Conservation (phyloP, 1,140 invertebrate species). For the Acyrthosiphon pisum region DNA sequence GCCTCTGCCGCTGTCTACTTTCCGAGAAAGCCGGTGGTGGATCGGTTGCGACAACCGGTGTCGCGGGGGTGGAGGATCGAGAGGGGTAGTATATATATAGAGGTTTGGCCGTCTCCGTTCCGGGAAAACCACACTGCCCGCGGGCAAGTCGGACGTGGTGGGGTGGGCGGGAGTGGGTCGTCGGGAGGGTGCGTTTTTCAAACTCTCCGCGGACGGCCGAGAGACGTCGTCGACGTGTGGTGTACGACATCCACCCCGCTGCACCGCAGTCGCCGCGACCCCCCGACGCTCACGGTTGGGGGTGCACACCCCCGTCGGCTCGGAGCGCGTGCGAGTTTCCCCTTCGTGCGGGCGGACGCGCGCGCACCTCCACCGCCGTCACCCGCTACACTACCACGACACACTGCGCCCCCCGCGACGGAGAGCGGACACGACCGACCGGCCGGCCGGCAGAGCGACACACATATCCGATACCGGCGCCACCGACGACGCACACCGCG, state of each 20-base stretch:
- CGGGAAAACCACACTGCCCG: background rate
- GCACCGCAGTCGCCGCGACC: background rate
- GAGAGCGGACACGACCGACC: background rate
- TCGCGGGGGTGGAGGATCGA: background rate
- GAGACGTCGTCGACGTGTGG: slow-evolving; percentile 1
- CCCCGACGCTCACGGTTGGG: no score
- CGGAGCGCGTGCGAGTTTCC: background rate
- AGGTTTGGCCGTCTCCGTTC: background rate
- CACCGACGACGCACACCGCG: slow-evolving; percentile 22
- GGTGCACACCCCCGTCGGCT: background rate
- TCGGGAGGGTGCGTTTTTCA: background rate
- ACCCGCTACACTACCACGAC: background rate
- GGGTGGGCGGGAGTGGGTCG: no score
- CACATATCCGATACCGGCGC: slow-evolving; percentile 40
- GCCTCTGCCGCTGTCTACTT: background rate
- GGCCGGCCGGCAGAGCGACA: background rate
- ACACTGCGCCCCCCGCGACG: slow-evolving; percentile 11
- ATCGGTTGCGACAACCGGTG: no score
- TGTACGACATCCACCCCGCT: background rate
- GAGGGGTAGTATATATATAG: background rate
- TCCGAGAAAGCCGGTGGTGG: background rate
- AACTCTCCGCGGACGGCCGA: background rate
- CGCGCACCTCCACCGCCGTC: background rate
- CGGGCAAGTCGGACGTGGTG: no score
- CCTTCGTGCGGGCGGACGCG: background rate